Evolutionary conservation across 2,113 vertebrate species (phyloP), one percentile per base, ranked within the genome.

Genomic region (Pampusana beccarii): DNA sequence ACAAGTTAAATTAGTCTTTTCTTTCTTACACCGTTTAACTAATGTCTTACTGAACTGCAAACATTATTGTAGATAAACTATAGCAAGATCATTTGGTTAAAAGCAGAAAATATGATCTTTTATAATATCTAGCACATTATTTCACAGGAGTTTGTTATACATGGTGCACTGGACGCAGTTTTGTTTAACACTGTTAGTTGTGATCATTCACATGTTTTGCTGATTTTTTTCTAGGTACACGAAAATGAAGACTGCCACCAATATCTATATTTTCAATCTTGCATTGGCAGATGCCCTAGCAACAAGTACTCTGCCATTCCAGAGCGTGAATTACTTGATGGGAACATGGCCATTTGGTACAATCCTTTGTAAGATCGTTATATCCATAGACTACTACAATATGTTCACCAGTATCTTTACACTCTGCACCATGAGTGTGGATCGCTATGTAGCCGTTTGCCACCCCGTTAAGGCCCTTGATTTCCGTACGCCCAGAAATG

Each of bases 381-480:
- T 99, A 97, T 99, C 99, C 90, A 99, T 99, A 61, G 99, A 99
- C 97, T 99, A 99, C 97, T 99, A 99, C 97, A 99, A 99, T 92
- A 99, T 99, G 99, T 99, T 99, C 98, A 99, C 99, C 82, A 99
- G 99, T 81, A 99, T 99, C 96, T 99, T 99, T 95, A 99, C 99
- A 0, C 98, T 99, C 92, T 99, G 99, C 88, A 99, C 99, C 78
- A 99, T 99, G 99, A 99, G 99, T 31, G 98, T 99, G 9, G 99
- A 99, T 97, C 99, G 99, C 77, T 99, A 99, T 20, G 98, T 99
- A 10, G 99, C 99, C 3, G 99, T 99, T 72, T 99, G 99, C 96
- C 99, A 99, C 91, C 99, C 99, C 0, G 99, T 99, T 79, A 99
- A 99, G 94, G 99, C 99, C 28, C 97, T 99, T 89, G 99, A 99